Base-by-base conservation (phyloP, 2,113 vertebrate species). In the Callospermophilus lateralis region DNA sequence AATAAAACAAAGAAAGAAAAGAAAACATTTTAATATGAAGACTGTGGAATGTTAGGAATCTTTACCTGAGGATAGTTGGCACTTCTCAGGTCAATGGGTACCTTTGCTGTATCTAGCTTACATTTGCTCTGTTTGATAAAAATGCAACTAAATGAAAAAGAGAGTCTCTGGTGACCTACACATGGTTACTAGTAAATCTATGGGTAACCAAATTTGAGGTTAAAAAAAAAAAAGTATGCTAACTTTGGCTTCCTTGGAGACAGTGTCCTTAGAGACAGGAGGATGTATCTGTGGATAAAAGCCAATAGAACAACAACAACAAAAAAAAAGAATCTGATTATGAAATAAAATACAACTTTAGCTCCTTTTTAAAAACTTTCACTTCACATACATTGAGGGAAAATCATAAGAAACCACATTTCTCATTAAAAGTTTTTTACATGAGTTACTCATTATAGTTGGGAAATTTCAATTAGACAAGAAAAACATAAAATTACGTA, bases 161-260 rank as follows among this genome's bases (percentile, higher is more conserved):
- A 32, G 45, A 48, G 34, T 88, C 81, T 58, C 81, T 61, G 11
- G 78, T 88, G 92, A 93, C 30, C 11, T 37, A 77, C 15, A 42
- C 10, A 42, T 3, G n/a, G 34, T 83, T 70, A 91, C 32, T 96
- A 95, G 90, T 92, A 88, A 97, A 86, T 94, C 95, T 86, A 95
- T 34, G 48, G 84, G 84, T 28, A 84, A 95, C 30, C n/a, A 87
- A 48, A 94, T 79, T 83, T 79, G 30, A 24, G n/a, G 13, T 78
- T 65, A 37, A 37, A 89, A 63, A 91, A 37, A 37, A 89, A 63
- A 55, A 79, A 2, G 17, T 53, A 12, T 42, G 19, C 1, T 73
- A 20, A 51, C 9, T 37, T 34, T 42, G 61, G 55, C 45, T 92
- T 95, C 77, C 90, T 88, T 74, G 10, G 80, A 77, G 86, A 90